Conservation (phyloP, 2,888 invertebrate species). For the Cephus nigrinus region DNA sequence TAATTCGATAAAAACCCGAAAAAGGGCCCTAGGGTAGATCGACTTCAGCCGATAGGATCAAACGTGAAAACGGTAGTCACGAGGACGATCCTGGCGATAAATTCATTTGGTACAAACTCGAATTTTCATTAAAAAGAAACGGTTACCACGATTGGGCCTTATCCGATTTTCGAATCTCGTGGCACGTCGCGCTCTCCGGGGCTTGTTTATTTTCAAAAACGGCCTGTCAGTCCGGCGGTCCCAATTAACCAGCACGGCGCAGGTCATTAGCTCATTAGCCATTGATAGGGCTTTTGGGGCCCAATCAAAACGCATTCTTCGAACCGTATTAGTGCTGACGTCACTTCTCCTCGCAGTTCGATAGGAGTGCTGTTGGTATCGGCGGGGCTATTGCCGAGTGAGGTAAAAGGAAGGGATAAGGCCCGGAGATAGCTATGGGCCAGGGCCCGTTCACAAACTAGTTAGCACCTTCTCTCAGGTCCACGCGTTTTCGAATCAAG, state of each 20-base stretch:
- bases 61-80: slow-evolving; percentile 2
- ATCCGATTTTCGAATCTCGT: background rate
- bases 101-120: slow-evolving; percentile 17
- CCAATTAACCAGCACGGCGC: slow-evolving; percentile 45
- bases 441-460: slow-evolving; percentile 49
- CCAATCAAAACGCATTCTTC: slow-evolving; percentile 56
- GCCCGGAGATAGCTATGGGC: slow-evolving; percentile 22
- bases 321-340: slow-evolving; percentile 44
- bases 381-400: slow-evolving; percentile 12
- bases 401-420: slow-evolving; percentile 21
- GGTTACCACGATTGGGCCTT: slow-evolving; percentile 2
- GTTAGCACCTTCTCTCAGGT: slow-evolving; percentile 59
- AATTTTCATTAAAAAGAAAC: slow-evolving; percentile 21
- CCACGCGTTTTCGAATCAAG: slow-evolving; percentile 55
- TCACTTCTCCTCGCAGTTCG: slow-evolving; percentile 25
- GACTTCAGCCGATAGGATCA: slow-evolving; percentile 16
- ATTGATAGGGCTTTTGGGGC: slow-evolving; percentile 40
- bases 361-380: background rate
- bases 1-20: background rate
- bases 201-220: slow-evolving; percentile 2
- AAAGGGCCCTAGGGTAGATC: slow-evolving; percentile 8
- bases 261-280: slow-evolving; percentile 42
- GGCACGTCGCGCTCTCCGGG: slow-evolving; percentile 19
- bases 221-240: slow-evolving; percentile 27
- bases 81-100: slow-evolving; percentile 4